These are phyloP conservation scores for Microctonus brassicae DNA, from an alignment of 2,888 invertebrate species.

Conservation along the genomic window DNA sequence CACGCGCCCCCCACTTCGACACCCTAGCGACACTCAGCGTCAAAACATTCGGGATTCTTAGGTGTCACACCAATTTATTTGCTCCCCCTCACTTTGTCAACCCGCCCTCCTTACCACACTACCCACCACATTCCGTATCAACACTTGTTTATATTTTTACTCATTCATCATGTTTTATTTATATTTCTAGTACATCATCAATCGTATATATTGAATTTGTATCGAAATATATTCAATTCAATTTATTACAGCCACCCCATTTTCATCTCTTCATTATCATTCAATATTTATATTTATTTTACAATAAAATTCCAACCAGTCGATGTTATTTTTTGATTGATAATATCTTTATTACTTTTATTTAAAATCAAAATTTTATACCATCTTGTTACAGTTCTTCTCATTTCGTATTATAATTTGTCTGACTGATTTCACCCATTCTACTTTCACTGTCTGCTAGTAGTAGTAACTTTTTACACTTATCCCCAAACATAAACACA, in stretches of 20 bases:
- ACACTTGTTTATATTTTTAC: slow-evolving; percentile 5
- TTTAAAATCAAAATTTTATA: background rate
- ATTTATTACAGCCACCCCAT: background rate
- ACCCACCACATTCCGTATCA: slow-evolving; percentile 2
- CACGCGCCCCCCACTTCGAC: slow-evolving; percentile 71
- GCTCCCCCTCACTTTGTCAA: background rate
- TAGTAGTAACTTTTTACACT: background rate
- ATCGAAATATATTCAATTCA: background rate
- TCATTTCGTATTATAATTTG: background rate
- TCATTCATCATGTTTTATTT: slow-evolving; percentile 21
- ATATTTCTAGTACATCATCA: background rate
- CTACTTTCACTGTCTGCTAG: background rate
- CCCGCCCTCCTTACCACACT: background rate
- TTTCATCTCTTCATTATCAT: background rate
- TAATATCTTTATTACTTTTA: background rate
- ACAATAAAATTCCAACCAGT: no score
- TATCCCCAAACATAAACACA: background rate
- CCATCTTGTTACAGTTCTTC: background rate
- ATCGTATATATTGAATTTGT: background rate
- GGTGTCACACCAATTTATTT: slow-evolving; percentile 2
- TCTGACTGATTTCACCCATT: background rate
- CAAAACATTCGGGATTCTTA: slow-evolving; percentile 57
- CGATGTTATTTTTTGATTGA: background rate
- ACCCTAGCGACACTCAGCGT: slow-evolving; percentile 69
- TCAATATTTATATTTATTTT: no score